Evolutionary conservation across 1,140 invertebrate species (phyloP), one percentile per base, ranked within the genome.

Genomic region (Drosophila orosa): DNA sequence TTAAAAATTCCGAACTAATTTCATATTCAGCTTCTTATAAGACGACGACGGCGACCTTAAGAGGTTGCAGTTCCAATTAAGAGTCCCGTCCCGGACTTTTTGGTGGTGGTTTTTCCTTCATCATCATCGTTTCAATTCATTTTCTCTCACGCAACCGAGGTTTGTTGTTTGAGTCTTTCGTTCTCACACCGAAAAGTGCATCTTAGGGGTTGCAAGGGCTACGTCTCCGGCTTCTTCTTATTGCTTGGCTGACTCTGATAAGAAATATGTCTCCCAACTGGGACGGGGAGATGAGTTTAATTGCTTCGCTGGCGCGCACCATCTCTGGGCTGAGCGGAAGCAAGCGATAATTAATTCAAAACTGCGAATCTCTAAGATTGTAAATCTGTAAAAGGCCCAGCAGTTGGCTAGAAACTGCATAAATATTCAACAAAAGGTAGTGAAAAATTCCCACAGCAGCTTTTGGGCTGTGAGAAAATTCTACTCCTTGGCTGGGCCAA

Each of bases 21-120:
- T 89, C 84, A 84, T 84, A 89, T 89, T 89, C 84, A 89, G 74
- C 77, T 60, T 87, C 84, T 90, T 89, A 89, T 89, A 89, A 80
- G 84, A 90, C 47, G n/a, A 48, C 61, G 61, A 37, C 54, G 47
- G 47, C 73, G 74, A 69, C 82, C 80, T 82, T 77, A 85, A 83
- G 83, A 83, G 71, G 79, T 83, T 80, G 84, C 83, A 83, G 45
- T 80, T 83, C 75, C 75, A 89, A 80, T 80, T 87, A 78, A 42
- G 44, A 66, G 74, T 50, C 57, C 35, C 40, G 68, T 50, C 58
- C 44, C 52, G 37, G 39, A 54, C 55, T 54, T 44, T 78, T 87
- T 89, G 84, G 76, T 87, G 83, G 83, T 87, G 73, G 84, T 45
- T 87, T 79, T 73, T 78, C 37, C 58, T 24, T 77, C 40, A 44